Base-by-base conservation (phyloP, 2,888 invertebrate genomes). In the Hecatera dysodea region DNA sequence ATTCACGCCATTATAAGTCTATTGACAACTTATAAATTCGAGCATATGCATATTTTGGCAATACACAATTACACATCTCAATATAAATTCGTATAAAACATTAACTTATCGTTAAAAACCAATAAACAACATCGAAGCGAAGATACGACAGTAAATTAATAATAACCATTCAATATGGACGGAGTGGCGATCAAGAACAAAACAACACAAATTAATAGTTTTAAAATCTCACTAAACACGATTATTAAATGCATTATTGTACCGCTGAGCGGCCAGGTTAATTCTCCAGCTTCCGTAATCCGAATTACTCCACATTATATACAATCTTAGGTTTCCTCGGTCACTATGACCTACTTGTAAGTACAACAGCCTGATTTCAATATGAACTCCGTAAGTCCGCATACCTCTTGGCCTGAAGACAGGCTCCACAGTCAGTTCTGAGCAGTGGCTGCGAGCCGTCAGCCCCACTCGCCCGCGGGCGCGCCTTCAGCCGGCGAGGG, bases 201-300 rank as follows among this genome's bases (percentile, higher is more conserved):
- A 79, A 81, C 72, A 82, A 83, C 82, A 82, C 80, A 74, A 78
- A 82, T 85, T 83, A 80, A 84, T 83, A 76, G 66, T 77, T 83
- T 80, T 82, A 82, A 85, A 88, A 87, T 91, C 91, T 92, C 91
- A 92, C 90, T 91, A 90, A 83, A 85, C 75, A 87, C 84, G 81
- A 87, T 87, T 79, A 85, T 88, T 94, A 94, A 94, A 94, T 94
- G 94, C 94, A 93, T 89, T 89, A 88, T 86, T 86, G 86, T 87
- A 86, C 91, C 88, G 82, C 86, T 61, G 61, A 24, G 57, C 70
- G 80, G 77, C 61, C 78, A 46, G 76, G 78, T 84, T 84, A 84
- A 85, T 71, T 78, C 84, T 84, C 79, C 75, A 77, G 76, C 78
- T 63, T 68, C 36, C 22, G 17, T 50, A 24, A 52, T 67, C 61